Evolutionary conservation across 2,113 vertebrate genomes (phyloP), one percentile per base, ranked within the genome.

Genomic region (Otolemur garnettii): DNA sequence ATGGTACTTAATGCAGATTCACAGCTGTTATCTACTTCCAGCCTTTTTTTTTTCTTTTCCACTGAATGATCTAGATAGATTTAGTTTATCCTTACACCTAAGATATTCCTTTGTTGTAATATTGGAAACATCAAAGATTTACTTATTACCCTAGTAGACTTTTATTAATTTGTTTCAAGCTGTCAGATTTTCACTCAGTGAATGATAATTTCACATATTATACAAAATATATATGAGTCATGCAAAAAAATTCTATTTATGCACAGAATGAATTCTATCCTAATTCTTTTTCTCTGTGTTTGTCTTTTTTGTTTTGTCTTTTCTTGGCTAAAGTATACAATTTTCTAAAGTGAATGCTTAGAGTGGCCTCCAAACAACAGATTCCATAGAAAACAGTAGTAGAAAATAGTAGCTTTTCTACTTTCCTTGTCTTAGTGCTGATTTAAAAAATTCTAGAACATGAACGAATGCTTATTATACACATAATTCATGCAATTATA

Each of bases 211-310:
- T 72, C 62, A 94, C 24, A 83, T 90, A 42, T 91, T 90, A 10
- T 77, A 55, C 38, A 80, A 82, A 92, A 86, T 62, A 92, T 97
- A 72, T 94, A 86, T 85, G 42, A 91, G 38, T 93, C 24, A 71
- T 94, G 81, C 89, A 85, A 96, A 97, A 64, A 28, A 78, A 10
- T 59, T 95, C 14, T 72, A 0, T 90, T 97, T 96, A 95, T 75
- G 69, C 8, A 35, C 18, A 87, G 93, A 89, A 50, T 95, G 19
- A 60, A 95, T 96, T 98, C 87, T 33, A 10, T 95, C 68, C 83
- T 95, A 90, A 8, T 5, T 89, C 95, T 98, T 60, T 72, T 55
- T 82, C 18, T 87, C 42, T 59, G 26, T 68, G 22, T 3, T 57
- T 92, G 2, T 69, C 68, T 94, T 79, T 86, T 82, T 87, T 91